Percentiles rank a stretch among this genome's conserved stretches.
Evolutionary conservation across 2,113 vertebrate species (phyloP).

Genomic region (Anolis sagrei): DNA sequence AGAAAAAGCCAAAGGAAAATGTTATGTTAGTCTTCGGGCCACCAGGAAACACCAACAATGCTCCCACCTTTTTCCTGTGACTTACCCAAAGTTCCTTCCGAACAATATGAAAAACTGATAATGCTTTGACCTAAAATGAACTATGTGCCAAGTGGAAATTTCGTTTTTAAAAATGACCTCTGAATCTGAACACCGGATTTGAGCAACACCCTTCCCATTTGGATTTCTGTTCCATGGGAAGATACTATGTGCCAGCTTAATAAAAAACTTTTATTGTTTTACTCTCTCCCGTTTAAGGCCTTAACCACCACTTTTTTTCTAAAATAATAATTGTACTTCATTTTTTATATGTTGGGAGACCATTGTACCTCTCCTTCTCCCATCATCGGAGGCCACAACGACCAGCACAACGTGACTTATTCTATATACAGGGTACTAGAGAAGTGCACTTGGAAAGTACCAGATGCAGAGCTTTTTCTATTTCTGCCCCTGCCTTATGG

Average conservation of each 20-base stretch:
- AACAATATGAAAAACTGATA: conserved; percentile 87
- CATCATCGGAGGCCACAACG: too few relatives aligned
- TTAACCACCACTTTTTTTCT: conserved; percentile 1
- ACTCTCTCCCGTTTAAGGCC: background rate
- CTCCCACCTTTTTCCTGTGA: conserved; percentile 97
- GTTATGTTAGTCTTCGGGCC: conserved; percentile 79
- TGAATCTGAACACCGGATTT: conserved; percentile 67
- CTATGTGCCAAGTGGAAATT: conserved; percentile 73
- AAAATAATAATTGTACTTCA: background rate
- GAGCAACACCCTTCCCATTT: conserved; percentile 38
- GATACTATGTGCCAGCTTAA: background rate
- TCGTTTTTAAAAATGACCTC: conserved; percentile 55
- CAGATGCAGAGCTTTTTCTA: too few relatives aligned
- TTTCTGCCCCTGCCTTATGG: too few relatives aligned
- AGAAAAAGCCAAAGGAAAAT: conserved; percentile 75
- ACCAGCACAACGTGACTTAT: too few relatives aligned
- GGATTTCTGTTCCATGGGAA: conserved; percentile 27
- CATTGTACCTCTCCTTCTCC: too few relatives aligned
- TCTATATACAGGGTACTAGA: too few relatives aligned
- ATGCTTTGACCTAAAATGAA: conserved; percentile 48
- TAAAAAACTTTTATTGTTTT: background rate
- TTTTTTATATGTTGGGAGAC: background rate
- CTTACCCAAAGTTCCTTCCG: conserved; percentile 94
- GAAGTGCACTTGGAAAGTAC: too few relatives aligned
- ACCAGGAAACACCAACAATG: conserved; percentile 93